A percentile compares a stretch with the other conserved stretches of the same genome.
Evolutionary conservation across 2,113 vertebrate species (phyloP).

Genomic region (Ceyx margarethae): DNA sequence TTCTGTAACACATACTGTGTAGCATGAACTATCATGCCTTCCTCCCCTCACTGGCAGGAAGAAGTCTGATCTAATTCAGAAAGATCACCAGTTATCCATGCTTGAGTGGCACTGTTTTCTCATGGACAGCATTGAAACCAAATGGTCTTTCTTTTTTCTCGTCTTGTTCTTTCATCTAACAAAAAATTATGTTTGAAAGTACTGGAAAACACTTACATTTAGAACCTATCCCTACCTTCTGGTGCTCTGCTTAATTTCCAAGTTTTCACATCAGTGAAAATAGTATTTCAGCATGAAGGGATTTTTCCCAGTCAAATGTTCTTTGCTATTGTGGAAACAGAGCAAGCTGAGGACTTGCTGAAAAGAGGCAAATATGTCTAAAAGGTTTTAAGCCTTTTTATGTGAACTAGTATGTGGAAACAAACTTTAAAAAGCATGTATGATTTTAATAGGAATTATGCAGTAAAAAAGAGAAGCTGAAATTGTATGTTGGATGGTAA

Average conservation of each 20-base stretch:
- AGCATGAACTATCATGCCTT: conserved; percentile 1
- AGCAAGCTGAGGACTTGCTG: neutral
- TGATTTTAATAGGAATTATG: neutral
- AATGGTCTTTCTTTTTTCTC: conserved; percentile 67
- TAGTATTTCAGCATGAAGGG: conserved; percentile 20
- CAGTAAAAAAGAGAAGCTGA: neutral
- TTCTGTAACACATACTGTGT: neutral
- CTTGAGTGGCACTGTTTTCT: conserved; percentile 66
- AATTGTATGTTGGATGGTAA: neutral
- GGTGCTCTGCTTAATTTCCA: conserved; percentile 64
- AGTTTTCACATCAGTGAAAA: conserved; percentile 49
- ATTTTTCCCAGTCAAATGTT: conserved; percentile 27
- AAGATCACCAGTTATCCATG: conserved; percentile 53
- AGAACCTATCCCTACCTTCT: conserved; percentile 66
- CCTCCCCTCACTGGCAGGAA: conserved; percentile 52
- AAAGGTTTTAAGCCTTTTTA: neutral
- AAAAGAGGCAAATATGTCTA: neutral
- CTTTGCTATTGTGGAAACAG: neutral
- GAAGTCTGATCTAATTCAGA: conserved; percentile 49
- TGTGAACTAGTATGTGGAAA: neutral
- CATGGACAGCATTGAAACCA: conserved; percentile 65
- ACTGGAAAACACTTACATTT: conserved; percentile 66
- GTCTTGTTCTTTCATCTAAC: conserved; percentile 66
- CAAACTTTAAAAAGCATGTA: neutral
- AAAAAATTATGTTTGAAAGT: conserved; percentile 71